phyloP scores from a whole-genome alignment of 1,140 invertebrate genomes.

The Venustaconcha ellipsiformis region DNA sequence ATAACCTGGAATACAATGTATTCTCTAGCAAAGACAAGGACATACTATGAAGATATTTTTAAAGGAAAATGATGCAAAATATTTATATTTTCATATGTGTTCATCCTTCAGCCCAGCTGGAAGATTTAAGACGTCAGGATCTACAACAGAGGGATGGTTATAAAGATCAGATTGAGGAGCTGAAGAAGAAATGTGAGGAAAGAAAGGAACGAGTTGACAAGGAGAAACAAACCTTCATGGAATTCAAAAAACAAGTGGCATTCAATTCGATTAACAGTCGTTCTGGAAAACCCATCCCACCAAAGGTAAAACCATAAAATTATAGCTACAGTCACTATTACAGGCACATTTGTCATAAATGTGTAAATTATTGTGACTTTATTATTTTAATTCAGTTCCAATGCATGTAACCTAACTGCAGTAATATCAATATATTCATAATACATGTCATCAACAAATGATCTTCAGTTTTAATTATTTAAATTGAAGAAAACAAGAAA shows the following conservation, averaged over 20 bases:
- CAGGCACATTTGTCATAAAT: no score
- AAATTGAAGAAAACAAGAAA: no score
- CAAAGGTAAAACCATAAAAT: conserved; percentile 51
- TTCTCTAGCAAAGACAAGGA: background rate
- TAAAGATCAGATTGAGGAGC: conserved; percentile 57
- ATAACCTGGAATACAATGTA: background rate
- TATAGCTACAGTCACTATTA: no score
- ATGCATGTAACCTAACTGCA: no score
- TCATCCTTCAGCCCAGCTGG: conserved; percentile 56
- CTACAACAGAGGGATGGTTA: conserved; percentile 50
- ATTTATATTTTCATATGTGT: background rate
- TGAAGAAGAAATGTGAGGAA: conserved; percentile 60
- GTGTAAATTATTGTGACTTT: no score
- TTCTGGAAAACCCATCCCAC: conserved; percentile 64
- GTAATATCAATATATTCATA: no score
- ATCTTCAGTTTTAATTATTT: no score
- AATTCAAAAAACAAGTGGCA: conserved; percentile 65
- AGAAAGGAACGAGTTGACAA: conserved; percentile 59
- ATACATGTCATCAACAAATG: no score
- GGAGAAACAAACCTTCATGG: conserved; percentile 59
- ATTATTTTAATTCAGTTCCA: no score
- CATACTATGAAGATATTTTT: background rate
- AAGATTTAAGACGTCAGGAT: conserved; percentile 61
- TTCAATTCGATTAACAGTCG: conserved; percentile 60
- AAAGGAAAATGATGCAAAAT: background rate